Base-by-base conservation (phyloP, 1,140 invertebrate species). In the Yoshiicerus persimilis region DNA sequence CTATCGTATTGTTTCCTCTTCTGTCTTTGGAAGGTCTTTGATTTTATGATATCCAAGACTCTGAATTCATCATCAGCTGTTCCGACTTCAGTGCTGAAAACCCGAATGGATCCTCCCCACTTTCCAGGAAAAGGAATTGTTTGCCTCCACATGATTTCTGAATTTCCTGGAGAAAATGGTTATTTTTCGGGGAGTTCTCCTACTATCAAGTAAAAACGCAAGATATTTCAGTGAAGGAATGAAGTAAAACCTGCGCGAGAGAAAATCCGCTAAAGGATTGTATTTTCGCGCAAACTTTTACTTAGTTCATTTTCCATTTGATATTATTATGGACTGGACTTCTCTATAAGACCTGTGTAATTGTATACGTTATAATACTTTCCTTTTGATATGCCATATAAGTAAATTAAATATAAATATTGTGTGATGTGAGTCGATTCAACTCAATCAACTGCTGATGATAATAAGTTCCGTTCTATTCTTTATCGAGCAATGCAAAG, bases 51-150 rank as follows among this genome's bases (percentile, higher is more conserved):
- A 32, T 91, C 90, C 27, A 91, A 77, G 0, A 56, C 70, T 34
- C 86, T 80, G 64, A 91, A 91, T 84, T 91, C 90, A 1, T 87
- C 89, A 20, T 89, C 86, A 25, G 9, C 25, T 66, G 25, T 25
- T 39, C 34, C 85, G 9, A n/a, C 86, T 34, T 38, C 77, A 11
- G 83, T 4, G 38, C 30, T 34, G 1, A 80, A 36, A 38, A 2
- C 1, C 75, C 75, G 2, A n/a, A 38, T 23, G 1, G 30, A 9
- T 1, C 4, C 4, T n/a, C 32, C 8, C n/a, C 20, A 36, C 20
- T 20, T 23, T 9, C 23, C 27, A 1, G 32, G 13, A n/a, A 4
- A 1, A 6, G 75, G 20, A 16, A n/a, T 9, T 20, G 38, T 9
- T 32, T 38, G 11, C 32, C 75, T 34, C 75, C 75, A 80, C 75